phyloP scores from a whole-genome alignment of 2,888 invertebrate genomes.

The Prenolepis imparis region DNA sequence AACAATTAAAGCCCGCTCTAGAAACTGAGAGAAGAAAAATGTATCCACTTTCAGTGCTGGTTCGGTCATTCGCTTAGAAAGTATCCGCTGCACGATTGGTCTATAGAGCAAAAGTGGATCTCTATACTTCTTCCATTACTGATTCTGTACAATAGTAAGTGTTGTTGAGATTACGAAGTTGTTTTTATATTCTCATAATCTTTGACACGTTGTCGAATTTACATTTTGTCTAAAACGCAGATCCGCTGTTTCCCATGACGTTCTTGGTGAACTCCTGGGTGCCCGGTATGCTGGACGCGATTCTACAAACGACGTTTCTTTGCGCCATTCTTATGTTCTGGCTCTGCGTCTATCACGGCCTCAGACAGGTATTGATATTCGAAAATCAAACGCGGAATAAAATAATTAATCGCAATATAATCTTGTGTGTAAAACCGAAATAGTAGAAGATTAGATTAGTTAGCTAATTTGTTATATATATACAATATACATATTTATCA shows the following conservation, averaged over 20 bases:
- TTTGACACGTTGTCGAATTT: conserved; percentile 27
- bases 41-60: conserved; percentile 92
- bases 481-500: conserved; percentile 3
- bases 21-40: conserved; percentile 29
- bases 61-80: conserved; percentile 95
- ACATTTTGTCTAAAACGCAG: conserved; percentile 87
- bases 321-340: conserved; percentile 96
- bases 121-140: conserved; percentile 94
- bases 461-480: neutral
- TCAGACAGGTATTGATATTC: conserved; percentile 92
- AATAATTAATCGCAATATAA: neutral
- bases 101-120: conserved; percentile 99
- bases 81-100: conserved; percentile 97
- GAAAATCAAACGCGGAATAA: conserved; percentile 31
- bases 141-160: conserved; percentile 96
- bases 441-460: neutral
- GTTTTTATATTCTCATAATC: neutral
- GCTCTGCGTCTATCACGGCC: conserved; percentile 98
- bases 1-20: conserved; percentile 8
- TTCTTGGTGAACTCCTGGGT: conserved; percentile 96
- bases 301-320: conserved; percentile 96
- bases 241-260: conserved; percentile 97
- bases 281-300: conserved; percentile 96
- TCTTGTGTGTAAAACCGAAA: neutral
- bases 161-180: neutral